These are phyloP conservation scores for Chrysolina oricalcia DNA, from an alignment of 2,888 invertebrate genomes.

Conservation along the genomic window DNA sequence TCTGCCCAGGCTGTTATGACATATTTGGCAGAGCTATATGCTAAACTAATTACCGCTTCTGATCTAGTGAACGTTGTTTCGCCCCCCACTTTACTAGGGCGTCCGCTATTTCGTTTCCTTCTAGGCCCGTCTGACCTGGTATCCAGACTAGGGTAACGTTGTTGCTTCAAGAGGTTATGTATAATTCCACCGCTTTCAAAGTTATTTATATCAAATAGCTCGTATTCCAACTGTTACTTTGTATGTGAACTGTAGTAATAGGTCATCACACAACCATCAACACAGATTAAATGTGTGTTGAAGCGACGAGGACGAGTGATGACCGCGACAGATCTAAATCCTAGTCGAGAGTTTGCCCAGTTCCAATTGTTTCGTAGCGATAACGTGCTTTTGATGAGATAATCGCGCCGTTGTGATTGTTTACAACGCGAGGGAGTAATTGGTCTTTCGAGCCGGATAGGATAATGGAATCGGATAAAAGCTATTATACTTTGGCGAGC, in stretches of 20 bases:
- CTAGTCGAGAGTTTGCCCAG: neutral
- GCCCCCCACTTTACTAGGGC: no score
- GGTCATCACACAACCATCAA: neutral
- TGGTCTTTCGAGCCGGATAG: constrained; percentile 7
- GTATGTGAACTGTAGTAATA: neutral
- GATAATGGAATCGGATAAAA: constrained; percentile 17
- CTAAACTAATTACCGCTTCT: no score
- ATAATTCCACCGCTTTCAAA: no score
- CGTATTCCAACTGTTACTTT: neutral
- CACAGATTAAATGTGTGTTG: neutral
- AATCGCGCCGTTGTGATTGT: constrained; percentile 13
- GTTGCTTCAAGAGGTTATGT: neutral
- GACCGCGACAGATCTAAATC: neutral
- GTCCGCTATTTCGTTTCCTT: no score
- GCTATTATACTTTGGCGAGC: constrained; percentile 12
- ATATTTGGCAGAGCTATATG: no score
- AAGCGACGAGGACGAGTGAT: neutral
- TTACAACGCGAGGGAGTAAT: neutral
- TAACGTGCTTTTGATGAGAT: constrained; percentile 2
- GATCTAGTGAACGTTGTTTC: no score
- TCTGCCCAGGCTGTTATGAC: no score
- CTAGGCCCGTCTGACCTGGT: no score
- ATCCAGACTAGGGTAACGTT: no score
- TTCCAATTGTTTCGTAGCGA: neutral
- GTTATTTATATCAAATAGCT: neutral